Conservation (phyloP, 2,888 invertebrate genomes). For the Phalangium opilio region DNA sequence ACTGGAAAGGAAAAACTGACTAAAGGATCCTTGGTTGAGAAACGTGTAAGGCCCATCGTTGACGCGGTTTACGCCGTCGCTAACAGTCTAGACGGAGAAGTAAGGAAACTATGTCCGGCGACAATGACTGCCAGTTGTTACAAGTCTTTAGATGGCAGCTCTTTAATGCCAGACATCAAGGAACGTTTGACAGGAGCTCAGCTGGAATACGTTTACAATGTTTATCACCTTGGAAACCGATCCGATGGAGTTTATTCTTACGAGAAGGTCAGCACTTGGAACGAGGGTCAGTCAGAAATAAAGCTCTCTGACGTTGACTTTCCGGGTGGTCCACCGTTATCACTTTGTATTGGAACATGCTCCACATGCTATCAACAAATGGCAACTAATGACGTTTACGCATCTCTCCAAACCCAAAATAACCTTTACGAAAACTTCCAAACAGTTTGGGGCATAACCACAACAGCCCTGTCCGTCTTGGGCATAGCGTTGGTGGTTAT, state of each 20-base stretch:
- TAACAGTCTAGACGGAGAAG: slow-evolving; percentile 24
- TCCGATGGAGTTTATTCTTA: too few relatives aligned
- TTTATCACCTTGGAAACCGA: too few relatives aligned
- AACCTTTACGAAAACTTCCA: slow-evolving; percentile 26
- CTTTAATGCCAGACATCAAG: too few relatives aligned
- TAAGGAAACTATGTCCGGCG: too few relatives aligned
- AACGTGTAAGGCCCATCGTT: slow-evolving; percentile 24
- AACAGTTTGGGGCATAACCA: slow-evolving; percentile 31
- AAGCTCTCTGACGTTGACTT: slow-evolving; percentile 17
- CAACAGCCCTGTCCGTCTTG: slow-evolving; percentile 28
- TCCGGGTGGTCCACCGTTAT: slow-evolving; percentile 16
- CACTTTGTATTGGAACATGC: slow-evolving; percentile 21
- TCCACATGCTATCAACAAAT: slow-evolving; percentile 15
- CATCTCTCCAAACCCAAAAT: not conserved
- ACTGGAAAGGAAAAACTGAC: slow-evolving; percentile 24
- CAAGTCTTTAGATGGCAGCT: too few relatives aligned
- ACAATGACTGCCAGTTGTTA: too few relatives aligned
- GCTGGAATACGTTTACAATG: too few relatives aligned
- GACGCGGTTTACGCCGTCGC: slow-evolving; percentile 29
- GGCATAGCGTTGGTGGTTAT: slow-evolving; percentile 31
- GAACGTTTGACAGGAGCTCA: too few relatives aligned
- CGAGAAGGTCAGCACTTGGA: slow-evolving; percentile 17
- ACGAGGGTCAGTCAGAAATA: slow-evolving; percentile 17
- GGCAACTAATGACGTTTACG: not conserved
- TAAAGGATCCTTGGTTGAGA: slow-evolving; percentile 5